phyloP scores from a whole-genome alignment of 2,113 vertebrate genomes.

The Mastomys natalensis region DNA sequence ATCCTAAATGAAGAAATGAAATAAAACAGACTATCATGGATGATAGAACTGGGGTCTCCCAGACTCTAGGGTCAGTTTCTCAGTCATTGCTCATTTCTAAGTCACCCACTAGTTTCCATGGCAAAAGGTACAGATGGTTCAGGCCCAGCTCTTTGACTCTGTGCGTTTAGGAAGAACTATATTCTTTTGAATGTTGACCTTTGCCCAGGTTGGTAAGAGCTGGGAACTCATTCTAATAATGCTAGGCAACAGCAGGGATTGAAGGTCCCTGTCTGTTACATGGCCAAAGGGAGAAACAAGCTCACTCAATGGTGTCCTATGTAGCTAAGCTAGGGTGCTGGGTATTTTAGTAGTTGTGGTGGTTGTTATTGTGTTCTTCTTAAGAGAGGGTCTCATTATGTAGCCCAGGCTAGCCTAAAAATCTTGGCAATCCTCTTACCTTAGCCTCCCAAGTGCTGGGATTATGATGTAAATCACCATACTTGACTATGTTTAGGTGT shows the following conservation, averaged over 20 bases:
- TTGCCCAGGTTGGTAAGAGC: background rate
- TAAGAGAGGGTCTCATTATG: background rate
- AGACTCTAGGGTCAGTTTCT: background rate
- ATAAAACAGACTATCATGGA: background rate
- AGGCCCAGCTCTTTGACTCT: background rate
- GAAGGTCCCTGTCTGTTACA: background rate
- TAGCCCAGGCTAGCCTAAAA: background rate
- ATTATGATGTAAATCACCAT: background rate
- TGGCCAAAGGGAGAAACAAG: background rate
- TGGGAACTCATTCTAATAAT: background rate
- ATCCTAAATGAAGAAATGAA: conserved; percentile 19
- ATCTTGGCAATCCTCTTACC: background rate
- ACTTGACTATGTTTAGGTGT: background rate
- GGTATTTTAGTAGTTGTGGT: too few relatives aligned
- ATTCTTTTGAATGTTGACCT: background rate
- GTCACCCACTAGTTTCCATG: too few relatives aligned
- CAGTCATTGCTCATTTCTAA: background rate
- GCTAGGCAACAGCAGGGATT: too few relatives aligned
- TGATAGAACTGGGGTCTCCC: background rate
- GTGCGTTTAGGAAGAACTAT: background rate
- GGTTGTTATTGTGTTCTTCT: background rate
- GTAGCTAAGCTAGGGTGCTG: background rate
- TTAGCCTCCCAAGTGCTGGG: background rate
- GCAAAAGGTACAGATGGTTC: background rate
- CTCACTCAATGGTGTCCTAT: background rate